These are phyloP conservation scores for Lepus americanus DNA, from an alignment of 2,113 vertebrate species.

Conservation along the genomic window DNA sequence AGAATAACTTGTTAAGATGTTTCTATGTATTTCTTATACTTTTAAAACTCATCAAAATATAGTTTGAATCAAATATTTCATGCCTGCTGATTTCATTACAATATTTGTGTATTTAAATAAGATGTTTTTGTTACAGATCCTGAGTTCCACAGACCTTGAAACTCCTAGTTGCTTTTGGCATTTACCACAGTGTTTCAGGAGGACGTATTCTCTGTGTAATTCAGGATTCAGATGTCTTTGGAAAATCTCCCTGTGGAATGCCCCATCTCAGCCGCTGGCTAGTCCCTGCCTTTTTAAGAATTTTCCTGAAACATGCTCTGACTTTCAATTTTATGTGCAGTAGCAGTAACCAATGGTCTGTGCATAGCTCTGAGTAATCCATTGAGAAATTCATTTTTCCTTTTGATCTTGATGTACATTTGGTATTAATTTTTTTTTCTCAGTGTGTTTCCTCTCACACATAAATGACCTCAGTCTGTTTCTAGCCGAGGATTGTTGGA, in stretches of 20 bases:
- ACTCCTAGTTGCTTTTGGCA: not conserved
- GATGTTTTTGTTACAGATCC: not conserved
- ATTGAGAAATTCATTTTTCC: constrained; percentile 81
- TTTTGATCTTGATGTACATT: constrained; percentile 82
- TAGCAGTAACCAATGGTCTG: constrained; percentile 27
- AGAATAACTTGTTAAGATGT: not conserved
- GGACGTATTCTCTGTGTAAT: constrained; percentile 38
- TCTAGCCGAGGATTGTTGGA: constrained; percentile 76
- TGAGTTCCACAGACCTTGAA: not conserved
- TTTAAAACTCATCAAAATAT: constrained; percentile 38
- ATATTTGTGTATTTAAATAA: not conserved
- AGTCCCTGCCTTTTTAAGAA: constrained; percentile 66
- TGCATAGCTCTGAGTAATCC: constrained; percentile 64
- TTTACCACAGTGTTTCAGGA: not conserved
- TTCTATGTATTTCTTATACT: not conserved
- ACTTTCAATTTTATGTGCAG: constrained; percentile 66
- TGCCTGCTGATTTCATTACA: not conserved
- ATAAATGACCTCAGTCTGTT: constrained; percentile 86
- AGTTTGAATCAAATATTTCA: not conserved
- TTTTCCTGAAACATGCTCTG: constrained; percentile 52
- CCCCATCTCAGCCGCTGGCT: constrained; percentile 65
- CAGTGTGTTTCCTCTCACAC: constrained; percentile 83
- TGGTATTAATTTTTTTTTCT: constrained; percentile 81
- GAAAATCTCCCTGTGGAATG: constrained; percentile 58
- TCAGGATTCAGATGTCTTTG: constrained; percentile 47